A percentile compares a stretch with the other conserved stretches of the same genome.
These are phyloP conservation scores for Nesoenas mayeri DNA, from an alignment of 2,113 vertebrate species.

Conservation along the genomic window DNA sequence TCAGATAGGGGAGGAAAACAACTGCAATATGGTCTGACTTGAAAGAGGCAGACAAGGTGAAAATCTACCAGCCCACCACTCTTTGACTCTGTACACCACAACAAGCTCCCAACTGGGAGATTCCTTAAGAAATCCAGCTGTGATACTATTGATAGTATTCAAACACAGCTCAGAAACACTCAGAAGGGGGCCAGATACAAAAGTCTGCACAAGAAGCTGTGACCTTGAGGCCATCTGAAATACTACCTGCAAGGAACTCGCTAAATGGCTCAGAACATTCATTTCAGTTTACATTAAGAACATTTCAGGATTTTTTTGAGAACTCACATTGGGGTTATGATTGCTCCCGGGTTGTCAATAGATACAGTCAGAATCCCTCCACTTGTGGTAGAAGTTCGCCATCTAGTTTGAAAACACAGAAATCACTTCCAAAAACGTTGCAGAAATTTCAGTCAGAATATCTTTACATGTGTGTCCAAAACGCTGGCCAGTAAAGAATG, in stretches of 20 bases:
- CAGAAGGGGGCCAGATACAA: neutral
- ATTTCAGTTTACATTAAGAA: neutral
- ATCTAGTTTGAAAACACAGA: conserved; percentile 77
- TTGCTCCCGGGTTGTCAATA: conserved; percentile 94
- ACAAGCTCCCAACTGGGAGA: neutral
- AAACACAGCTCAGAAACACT: neutral
- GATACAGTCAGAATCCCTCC: conserved; percentile 92
- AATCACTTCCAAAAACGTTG: neutral
- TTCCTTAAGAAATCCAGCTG: neutral
- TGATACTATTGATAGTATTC: too few species aligned
- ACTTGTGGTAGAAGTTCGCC: conserved; percentile 85
- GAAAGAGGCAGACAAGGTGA: neutral
- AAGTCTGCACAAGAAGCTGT: neutral
- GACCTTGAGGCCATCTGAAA: neutral
- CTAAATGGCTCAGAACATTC: neutral
- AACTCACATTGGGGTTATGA: conserved; percentile 86
- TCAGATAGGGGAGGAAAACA: neutral
- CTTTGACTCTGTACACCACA: neutral
- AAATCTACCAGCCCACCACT: neutral
- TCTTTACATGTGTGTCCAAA: neutral
- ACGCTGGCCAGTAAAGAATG: neutral
- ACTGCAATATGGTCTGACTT: neutral
- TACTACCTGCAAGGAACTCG: neutral
- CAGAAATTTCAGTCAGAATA: neutral
- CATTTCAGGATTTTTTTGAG: neutral